These are phyloP conservation scores for Drosophila mayaguana DNA, from an alignment of 2,888 invertebrate genomes.

Conservation along the genomic window DNA sequence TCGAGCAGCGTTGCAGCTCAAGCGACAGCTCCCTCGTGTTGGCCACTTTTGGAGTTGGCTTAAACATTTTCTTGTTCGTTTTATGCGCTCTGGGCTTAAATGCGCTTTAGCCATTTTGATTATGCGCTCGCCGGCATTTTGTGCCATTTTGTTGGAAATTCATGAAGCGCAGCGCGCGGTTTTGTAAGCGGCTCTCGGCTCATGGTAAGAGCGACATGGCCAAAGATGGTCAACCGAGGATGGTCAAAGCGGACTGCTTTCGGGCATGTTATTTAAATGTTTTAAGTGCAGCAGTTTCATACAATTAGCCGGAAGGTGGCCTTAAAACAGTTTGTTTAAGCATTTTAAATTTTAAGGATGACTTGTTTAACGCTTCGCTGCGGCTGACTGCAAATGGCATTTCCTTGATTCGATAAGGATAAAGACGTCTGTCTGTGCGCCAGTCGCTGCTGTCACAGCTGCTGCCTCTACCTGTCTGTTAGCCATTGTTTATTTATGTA, in stretches of 20 bases:
- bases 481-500: constrained; percentile 39
- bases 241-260: constrained; percentile 24
- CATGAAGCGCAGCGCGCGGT: constrained; percentile 65
- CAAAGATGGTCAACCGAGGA: neutral
- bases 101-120: constrained; percentile 78
- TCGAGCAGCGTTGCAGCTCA: constrained; percentile 57
- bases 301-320: constrained; percentile 49
- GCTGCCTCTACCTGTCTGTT: constrained; percentile 27
- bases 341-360: constrained; percentile 25
- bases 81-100: constrained; percentile 73
- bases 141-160: constrained; percentile 62
- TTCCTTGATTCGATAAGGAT: constrained; percentile 63
- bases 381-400: constrained; percentile 54
- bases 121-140: constrained; percentile 44
- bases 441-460: constrained; percentile 35
- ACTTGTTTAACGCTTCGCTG: constrained; percentile 70
- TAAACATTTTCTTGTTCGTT: constrained; percentile 51
- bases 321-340: constrained; percentile 29
- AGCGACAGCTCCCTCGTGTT: constrained; percentile 25
- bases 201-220: neutral
- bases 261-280: constrained; percentile 37
- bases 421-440: constrained; percentile 55
- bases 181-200: constrained; percentile 51
- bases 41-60: constrained; percentile 43
- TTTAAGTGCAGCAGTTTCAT: constrained; percentile 58